phyloP scores from a whole-genome alignment of 1,140 invertebrate genomes.

The Cotesia vestalis region DNA sequence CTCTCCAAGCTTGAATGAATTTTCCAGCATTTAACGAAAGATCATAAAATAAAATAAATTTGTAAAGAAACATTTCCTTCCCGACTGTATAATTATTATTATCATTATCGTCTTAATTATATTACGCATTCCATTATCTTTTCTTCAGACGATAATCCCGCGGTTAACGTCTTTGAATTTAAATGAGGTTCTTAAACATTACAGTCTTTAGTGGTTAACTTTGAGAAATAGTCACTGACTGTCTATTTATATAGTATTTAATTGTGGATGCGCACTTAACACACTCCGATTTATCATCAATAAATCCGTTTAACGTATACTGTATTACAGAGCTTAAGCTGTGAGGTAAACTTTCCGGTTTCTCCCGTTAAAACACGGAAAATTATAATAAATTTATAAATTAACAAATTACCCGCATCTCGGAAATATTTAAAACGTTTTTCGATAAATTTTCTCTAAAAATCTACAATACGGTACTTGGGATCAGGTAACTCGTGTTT shows the following conservation, averaged over 20 bases:
- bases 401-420: constrained; percentile 45
- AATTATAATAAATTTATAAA: constrained; percentile 39
- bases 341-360: constrained; percentile 47
- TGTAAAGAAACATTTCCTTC: too few species aligned
- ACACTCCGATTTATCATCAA: constrained; percentile 17
- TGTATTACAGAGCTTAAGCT: constrained; percentile 42
- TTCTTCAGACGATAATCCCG: constrained; percentile 4
- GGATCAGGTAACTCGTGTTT: constrained; percentile 61
- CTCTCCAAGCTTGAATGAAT: too few species aligned
- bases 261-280: constrained; percentile 14
- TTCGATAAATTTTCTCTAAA: too few species aligned
- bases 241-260: neutral
- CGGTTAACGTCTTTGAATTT: neutral
- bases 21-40: too few species aligned
- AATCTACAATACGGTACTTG: constrained; percentile 13
- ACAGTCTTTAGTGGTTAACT: neutral
- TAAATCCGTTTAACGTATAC: constrained; percentile 1
- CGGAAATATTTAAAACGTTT: constrained; percentile 36
- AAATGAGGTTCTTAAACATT: neutral
- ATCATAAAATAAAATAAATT: too few species aligned
- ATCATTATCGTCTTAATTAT: neutral
- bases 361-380: constrained; percentile 42
- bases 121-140: neutral
- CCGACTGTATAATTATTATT: too few species aligned
- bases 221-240: neutral